Conservation (phyloP, 2,797 vertebrate genomes). For the Rhyacichthys aspro region DNA sequence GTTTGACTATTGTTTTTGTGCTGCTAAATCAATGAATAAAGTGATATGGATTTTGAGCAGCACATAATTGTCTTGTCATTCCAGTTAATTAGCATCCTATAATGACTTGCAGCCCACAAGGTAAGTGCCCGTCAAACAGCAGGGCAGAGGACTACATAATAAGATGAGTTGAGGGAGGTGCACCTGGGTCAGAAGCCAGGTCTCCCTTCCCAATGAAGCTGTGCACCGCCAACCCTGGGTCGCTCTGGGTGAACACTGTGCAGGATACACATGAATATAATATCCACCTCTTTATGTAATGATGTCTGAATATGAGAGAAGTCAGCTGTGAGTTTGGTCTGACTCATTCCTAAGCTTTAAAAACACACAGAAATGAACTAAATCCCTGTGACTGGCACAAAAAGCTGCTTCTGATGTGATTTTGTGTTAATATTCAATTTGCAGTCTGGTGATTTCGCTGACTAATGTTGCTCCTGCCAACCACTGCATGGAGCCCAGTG, state of each 20-base stretch:
- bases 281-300: not conserved
- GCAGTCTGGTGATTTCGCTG: conserved; percentile 39
- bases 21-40: conserved; percentile 54
- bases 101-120: conserved; percentile 44
- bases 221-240: conserved; percentile 19
- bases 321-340: not conserved
- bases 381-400: conserved; percentile 1
- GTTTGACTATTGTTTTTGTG: conserved; percentile 36
- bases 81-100: conserved; percentile 59
- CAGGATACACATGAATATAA: conserved; percentile 24
- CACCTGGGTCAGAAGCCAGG: conserved; percentile 46
- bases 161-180: conserved; percentile 42
- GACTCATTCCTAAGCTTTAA: not conserved
- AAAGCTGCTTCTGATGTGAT: conserved; percentile 28
- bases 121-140: conserved; percentile 61
- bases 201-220: conserved; percentile 25
- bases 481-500: conserved; percentile 28
- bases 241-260: conserved; percentile 13
- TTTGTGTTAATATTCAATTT: conserved; percentile 47
- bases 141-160: conserved; percentile 51
- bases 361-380: not conserved
- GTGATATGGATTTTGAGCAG: conserved; percentile 43
- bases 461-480: conserved; percentile 24
- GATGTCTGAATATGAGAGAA: not conserved
- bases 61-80: conserved; percentile 64